Base-by-base conservation (phyloP, 2,797 vertebrate species). In the Meriones psammophilus region DNA sequence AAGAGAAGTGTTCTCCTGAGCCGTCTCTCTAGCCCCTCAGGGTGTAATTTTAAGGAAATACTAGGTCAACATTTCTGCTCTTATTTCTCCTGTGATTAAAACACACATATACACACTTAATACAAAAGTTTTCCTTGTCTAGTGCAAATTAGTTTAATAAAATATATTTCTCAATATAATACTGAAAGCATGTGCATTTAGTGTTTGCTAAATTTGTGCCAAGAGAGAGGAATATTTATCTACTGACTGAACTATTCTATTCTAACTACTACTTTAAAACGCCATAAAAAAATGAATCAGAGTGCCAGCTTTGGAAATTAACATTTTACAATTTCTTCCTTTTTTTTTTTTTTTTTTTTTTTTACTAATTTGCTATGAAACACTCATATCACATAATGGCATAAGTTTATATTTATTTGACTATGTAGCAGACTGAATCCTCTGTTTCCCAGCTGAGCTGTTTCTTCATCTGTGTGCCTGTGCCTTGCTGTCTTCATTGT, bases 231-330 rank as follows among this genome's bases (percentile, higher is more conserved):
- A 22, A 28, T 62, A 88, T 84, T 94, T 89, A 91, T 86, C 92
- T 93, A 92, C 62, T 93, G 88, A 94, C 36, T 85, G 39, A 94
- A 86, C 84, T 88, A 92, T 73, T 94, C 95, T 77, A 86, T 87
- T 97, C 68, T 74, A 95, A 92, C 78, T 10, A 87, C 30, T 96
- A 94, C 80, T 97, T 95, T 89, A 94, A 96, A 94, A 96, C 71
- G 54, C 42, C 81, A 95, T 93, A 58, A 93, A 56, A 50, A 62
- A 97, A 91, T 64, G 50, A 95, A 94, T 86, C 5, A 81, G 39
- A 94, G 24, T 87, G 68, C 24, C 68, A 83, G 50, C 73, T 92
- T 66, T 77, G 58, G 73, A 54, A 94, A 93, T 96, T 91, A 93
- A 94, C 66, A 94, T 74, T 93, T 93, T 94, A 96, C 77, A 97